Conservation (phyloP, 2,113 vertebrate species). For the Canis aureus region DNA sequence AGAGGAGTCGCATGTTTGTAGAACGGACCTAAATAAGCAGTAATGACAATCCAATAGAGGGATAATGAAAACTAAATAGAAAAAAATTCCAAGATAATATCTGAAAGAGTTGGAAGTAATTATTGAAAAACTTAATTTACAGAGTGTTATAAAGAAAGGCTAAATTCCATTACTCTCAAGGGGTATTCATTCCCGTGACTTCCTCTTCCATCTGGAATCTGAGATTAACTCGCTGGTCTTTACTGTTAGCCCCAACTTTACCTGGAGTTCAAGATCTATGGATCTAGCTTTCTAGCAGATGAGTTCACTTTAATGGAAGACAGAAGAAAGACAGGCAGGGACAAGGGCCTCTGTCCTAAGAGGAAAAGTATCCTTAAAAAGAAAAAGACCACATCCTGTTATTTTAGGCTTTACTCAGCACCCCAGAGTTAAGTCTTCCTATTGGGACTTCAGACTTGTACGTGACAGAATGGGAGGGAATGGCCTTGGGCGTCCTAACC, state of each 20-base stretch:
- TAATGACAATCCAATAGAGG: background rate
- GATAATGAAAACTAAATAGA: constrained; percentile 8
- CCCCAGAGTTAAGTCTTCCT: background rate
- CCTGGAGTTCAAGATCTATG: background rate
- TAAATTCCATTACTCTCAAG: background rate
- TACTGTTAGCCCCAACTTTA: background rate
- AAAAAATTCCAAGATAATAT: constrained; percentile 17
- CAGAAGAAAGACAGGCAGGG: background rate
- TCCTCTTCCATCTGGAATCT: background rate
- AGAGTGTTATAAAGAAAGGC: background rate
- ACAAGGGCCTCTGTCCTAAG: background rate
- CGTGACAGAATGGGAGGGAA: background rate
- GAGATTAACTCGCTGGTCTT: background rate
- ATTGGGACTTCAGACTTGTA: background rate
- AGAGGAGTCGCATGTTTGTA: background rate
- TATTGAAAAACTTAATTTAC: constrained; percentile 19
- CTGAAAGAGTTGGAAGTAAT: background rate
- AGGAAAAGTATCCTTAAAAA: background rate
- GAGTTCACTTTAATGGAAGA: background rate
- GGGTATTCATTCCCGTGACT: background rate
- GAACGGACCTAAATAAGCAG: background rate
- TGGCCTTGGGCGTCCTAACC: background rate
- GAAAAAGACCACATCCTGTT: background rate
- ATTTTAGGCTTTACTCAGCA: background rate
- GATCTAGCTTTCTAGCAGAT: background rate